Evolutionary conservation across 2,888 invertebrate species (phyloP), one percentile per base, ranked within the genome.

Genomic region (Bimastos eiseni): DNA sequence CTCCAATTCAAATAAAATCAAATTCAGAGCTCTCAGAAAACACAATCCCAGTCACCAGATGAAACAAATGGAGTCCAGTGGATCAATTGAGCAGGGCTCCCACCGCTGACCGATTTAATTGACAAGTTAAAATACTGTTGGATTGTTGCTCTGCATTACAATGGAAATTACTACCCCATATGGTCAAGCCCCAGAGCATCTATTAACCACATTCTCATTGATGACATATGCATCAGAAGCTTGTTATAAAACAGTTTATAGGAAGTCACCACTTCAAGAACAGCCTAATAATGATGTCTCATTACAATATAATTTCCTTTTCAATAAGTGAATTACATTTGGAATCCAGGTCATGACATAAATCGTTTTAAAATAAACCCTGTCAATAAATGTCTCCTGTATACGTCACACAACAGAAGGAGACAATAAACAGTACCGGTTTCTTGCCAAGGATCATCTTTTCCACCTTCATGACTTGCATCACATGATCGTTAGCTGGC

Each of bases 401-500:
- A 41, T n/a, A n/a, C 30, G 70, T n/a, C 70, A 70, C 8, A 70
- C 30, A 13, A 1, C 17, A n/a, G 70, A 17, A 30, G n/a, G n/a
- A n/a, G n/a, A 70, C 30, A 6, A 70, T 70, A 8, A 92, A 83
- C 94, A 96, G 95, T 94, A 96, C 96, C 0, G 98, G 99, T 95
- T 98, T 98, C 95, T 99, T 99, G 91, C 98, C 99, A n/a, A 98
- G 98, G 93, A 99, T 98, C 55, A 98, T 98, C 89, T 98, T 98
- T 95, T 99, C 99, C 30, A 99, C 98, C 96, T 98, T 98, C 97
- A 98, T 97, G 55, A 96, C 99, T 96, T 99, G 97, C 30, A 97
- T 97, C 4, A 98, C 98, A 94, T 98, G 98, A 95, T 98, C 99
- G 91, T 98, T 97, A 92, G 98, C 99, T 0, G 98, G 98, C 94